A percentile compares a stretch with the other conserved stretches of the same genome.
Evolutionary conservation across 2,113 vertebrate species (phyloP).

Genomic region (Puntigrus tetrazona): DNA sequence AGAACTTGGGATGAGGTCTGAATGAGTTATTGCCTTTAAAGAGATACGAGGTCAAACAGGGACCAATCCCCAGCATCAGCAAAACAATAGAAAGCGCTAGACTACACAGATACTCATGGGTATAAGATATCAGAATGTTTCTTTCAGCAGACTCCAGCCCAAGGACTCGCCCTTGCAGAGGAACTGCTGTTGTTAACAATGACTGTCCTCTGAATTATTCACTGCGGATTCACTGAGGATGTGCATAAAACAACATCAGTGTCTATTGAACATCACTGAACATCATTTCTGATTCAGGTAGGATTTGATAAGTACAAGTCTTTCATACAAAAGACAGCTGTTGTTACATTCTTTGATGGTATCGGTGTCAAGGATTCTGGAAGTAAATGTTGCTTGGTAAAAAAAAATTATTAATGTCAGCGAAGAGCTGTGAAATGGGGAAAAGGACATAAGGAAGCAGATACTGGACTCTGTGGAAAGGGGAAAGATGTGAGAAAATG

Average conservation of each 20-base stretch:
- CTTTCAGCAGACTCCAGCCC: conserved; percentile 26
- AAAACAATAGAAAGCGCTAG: conserved; percentile 32
- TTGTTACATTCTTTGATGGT: not conserved
- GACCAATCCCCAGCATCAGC: conserved; percentile 56
- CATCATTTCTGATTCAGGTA: not conserved
- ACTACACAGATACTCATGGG: conserved; percentile 41
- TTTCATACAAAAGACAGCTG: not conserved
- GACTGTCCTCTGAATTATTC: conserved; percentile 33
- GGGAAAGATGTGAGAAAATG: too few relatives aligned
- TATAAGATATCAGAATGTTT: conserved; percentile 50
- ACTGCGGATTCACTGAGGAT: not conserved
- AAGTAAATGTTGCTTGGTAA: not conserved
- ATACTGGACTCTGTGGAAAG: not conserved
- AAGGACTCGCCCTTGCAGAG: conserved; percentile 28
- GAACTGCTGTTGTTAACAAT: not conserved
- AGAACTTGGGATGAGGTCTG: conserved; percentile 1
- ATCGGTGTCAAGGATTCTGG: not conserved
- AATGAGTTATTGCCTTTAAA: conserved; percentile 6
- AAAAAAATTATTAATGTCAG: not conserved
- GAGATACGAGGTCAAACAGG: conserved; percentile 54
- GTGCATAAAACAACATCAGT: not conserved
- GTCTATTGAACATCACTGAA: not conserved
- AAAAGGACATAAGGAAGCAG: not conserved
- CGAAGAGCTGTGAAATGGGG: not conserved
- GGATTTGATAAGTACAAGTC: too few relatives aligned